Evolutionary conservation across 2,888 invertebrate species (phyloP).

Genomic region (Eupithecia abbreviata): DNA sequence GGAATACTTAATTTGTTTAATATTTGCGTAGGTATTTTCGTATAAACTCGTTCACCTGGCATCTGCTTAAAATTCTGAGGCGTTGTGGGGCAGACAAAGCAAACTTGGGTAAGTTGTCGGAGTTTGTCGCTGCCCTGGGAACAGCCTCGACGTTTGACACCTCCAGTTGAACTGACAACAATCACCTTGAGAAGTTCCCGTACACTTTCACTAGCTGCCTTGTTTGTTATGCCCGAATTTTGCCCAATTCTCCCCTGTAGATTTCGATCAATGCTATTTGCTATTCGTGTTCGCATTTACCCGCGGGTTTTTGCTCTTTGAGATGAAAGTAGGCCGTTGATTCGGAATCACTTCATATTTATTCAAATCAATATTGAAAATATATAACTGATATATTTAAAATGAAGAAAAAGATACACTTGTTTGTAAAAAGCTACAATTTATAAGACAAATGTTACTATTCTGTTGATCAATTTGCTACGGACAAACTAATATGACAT

Average conservation of each 20-base stretch:
- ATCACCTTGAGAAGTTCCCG: constrained; percentile 60
- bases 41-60: constrained; percentile 71
- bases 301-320: background rate
- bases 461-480: too few species aligned
- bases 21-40: constrained; percentile 62
- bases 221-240: constrained; percentile 33
- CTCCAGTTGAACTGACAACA: constrained; percentile 63
- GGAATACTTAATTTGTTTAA: constrained; percentile 60
- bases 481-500: too few species aligned
- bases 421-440: too few species aligned
- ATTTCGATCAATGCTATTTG: background rate
- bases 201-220: constrained; percentile 53
- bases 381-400: too few species aligned
- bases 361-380: background rate
- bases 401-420: too few species aligned
- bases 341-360: background rate
- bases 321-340: background rate
- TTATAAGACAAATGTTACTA: too few species aligned
- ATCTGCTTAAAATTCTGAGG: constrained; percentile 76
- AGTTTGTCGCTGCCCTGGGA: constrained; percentile 57
- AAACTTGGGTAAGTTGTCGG: constrained; percentile 63
- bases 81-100: constrained; percentile 61
- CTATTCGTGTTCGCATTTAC: background rate
- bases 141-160: constrained; percentile 63
- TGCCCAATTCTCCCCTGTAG: background rate